Evolutionary conservation across 2,113 vertebrate species (phyloP), one percentile per base, ranked within the genome.

Genomic region (Probosciger aterrimus): DNA sequence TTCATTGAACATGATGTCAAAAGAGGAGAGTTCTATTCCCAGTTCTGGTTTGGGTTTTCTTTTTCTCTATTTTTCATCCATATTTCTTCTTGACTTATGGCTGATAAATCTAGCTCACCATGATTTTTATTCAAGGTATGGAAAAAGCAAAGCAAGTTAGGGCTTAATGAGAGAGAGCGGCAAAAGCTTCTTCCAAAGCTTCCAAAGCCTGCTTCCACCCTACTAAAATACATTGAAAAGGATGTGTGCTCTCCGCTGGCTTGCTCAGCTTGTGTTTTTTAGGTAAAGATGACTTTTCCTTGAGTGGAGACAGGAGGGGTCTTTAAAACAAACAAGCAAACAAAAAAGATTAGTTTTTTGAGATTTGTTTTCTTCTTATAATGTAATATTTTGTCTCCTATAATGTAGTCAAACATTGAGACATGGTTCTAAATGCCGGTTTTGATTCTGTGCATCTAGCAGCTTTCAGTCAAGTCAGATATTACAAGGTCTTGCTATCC

Each of bases 21-120:
- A 90, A 86, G 28, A 87, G 31, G 35, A 69, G 19, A 67, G 16
- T 75, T 88, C 20, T 86, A 11, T 47, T 77, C 75, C 46, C 30
- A 62, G 27, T n/a, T 91, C 47, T 57, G 31, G 3, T 4, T 46
- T 53, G 10, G 11, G 12, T 41, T 25, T 37, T 16, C 20, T 47
- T 77, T 57, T 46, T 30, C n/a, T 4, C 7, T 69, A 1, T 50
- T 73, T 82, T 60, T 41, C 22, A 64, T 39, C 19, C 0, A 0
- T 67, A 60, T 37, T 80, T 3, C 46, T 88, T 80, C 31, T 41
- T 53, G 37, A 50, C 49, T 88, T 69, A 33, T 9, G 83, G 33
- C 20, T 63, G 68, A 91, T 27, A 81, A 86, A 81, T 77, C 46
- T 22, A 84, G 83, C 78, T 93, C 12, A 8, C 14, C 46, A 10